Conservation (phyloP, 2,797 vertebrate species). For the Xenentodon cancila region DNA sequence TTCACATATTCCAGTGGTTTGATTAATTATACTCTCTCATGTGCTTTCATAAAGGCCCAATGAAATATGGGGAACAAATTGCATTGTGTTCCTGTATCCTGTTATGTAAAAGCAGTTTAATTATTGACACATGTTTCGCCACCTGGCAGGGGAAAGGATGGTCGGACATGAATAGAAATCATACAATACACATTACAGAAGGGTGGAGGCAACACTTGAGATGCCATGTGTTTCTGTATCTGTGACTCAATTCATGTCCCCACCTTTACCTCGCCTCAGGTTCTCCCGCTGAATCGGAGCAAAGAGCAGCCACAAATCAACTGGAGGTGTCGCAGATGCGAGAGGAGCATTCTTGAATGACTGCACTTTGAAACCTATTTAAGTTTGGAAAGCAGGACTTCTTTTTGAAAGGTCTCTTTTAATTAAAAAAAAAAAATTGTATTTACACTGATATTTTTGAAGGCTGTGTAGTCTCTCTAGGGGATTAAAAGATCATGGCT, state of each 20-base stretch:
- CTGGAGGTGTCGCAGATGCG: constrained; percentile 41
- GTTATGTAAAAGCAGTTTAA: constrained; percentile 86
- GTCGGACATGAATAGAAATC: constrained; percentile 78
- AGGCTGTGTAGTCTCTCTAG: constrained; percentile 60
- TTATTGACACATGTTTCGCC: constrained; percentile 87
- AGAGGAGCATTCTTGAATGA: constrained; percentile 49
- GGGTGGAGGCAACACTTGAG: constrained; percentile 56
- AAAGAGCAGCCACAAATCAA: constrained; percentile 30
- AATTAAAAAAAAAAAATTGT: constrained; percentile 65
- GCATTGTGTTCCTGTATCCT: constrained; percentile 83
- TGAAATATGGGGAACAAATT: constrained; percentile 85
- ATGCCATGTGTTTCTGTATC: constrained; percentile 65
- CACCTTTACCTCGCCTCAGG: constrained; percentile 44
- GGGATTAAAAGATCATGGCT: constrained; percentile 73
- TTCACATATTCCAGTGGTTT: constrained; percentile 88
- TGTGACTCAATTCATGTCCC: constrained; percentile 49
- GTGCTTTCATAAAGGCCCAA: constrained; percentile 84
- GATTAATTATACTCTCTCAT: constrained; percentile 85
- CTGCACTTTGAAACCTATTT: constrained; percentile 56
- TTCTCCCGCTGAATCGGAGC: constrained; percentile 45
- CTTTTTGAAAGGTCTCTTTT: constrained; percentile 65
- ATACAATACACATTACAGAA: constrained; percentile 69
- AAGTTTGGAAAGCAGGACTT: constrained; percentile 47
- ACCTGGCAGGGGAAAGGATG: constrained; percentile 79
- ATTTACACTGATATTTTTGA: constrained; percentile 74